Percentiles rank a stretch among this genome's conserved stretches.
phyloP scores from a whole-genome alignment of 2,888 invertebrate genomes.

The Achlya flavicornis region DNA sequence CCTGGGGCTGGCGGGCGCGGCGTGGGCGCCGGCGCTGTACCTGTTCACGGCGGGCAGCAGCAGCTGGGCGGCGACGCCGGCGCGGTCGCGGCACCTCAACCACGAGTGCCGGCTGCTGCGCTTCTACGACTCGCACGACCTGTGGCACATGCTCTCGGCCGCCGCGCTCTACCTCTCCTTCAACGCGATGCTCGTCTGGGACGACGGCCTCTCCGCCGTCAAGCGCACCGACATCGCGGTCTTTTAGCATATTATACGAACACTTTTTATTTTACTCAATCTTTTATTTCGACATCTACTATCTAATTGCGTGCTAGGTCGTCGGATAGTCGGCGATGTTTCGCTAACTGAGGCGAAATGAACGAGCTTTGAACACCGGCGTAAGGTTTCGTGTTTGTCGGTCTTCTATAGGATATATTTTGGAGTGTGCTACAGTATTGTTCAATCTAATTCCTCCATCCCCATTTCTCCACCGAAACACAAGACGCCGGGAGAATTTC shows the following conservation, averaged over 20 bases:
- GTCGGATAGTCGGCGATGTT: too few species aligned
- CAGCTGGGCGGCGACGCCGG: constrained; percentile 84
- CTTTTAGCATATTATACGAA: constrained; percentile 79
- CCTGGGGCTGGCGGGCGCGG: constrained; percentile 85
- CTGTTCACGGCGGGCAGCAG: constrained; percentile 61
- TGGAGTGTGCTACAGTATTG: too few species aligned
- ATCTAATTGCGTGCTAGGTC: too few species aligned
- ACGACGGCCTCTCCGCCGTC: constrained; percentile 91
- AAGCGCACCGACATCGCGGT: constrained; percentile 90
- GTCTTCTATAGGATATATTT: too few species aligned
- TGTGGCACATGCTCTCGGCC: constrained; percentile 95
- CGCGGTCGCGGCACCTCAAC: constrained; percentile 86
- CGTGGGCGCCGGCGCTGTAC: constrained; percentile 87
- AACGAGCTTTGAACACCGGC: too few species aligned
- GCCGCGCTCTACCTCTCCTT: constrained; percentile 92
- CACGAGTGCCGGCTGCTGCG: constrained; percentile 70
- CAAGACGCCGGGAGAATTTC: too few species aligned
- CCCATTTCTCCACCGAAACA: too few species aligned
- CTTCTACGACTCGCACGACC: constrained; percentile 94
- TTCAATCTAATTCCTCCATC: too few species aligned
- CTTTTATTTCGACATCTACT: background rate
- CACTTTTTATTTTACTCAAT: background rate
- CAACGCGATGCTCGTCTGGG: constrained; percentile 91
- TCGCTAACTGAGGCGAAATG: too few species aligned
- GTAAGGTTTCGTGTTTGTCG: too few species aligned